Conservation (phyloP, 2,113 vertebrate genomes). For the Porphyrio hochstetteri region DNA sequence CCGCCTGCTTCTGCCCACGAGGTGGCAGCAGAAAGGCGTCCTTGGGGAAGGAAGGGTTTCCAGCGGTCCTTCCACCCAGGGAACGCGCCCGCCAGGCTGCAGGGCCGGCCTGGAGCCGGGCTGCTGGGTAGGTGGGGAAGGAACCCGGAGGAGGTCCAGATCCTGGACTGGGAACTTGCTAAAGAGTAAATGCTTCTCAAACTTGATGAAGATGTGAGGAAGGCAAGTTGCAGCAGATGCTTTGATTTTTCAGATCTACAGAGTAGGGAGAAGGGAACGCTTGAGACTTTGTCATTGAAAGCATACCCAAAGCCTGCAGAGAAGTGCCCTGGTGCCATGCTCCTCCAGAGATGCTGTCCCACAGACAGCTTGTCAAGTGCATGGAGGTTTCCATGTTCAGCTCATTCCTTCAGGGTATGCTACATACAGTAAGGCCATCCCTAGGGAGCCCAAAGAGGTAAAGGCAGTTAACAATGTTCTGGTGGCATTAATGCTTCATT, state of each 20-base stretch:
- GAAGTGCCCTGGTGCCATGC: not conserved
- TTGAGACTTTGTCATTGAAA: not conserved
- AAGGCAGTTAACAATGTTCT: not conserved
- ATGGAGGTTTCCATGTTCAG: not conserved
- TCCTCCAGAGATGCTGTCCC: not conserved
- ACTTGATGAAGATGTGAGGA: not conserved
- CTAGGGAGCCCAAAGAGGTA: not conserved
- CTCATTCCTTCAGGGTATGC: not conserved
- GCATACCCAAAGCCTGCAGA: not conserved
- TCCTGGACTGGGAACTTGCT: not conserved
- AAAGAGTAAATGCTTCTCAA: not conserved
- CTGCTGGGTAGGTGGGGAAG: not conserved
- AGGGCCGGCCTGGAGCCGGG: not conserved
- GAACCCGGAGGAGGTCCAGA: not conserved
- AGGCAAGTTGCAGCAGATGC: not conserved
- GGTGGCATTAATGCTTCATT: not conserved
- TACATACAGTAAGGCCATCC: not conserved
- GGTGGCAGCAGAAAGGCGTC: constrained; percentile 37
- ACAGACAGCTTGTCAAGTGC: fast-evolving
- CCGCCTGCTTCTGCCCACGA: not conserved
- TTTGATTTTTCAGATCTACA: not conserved
- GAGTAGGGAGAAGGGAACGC: not conserved
- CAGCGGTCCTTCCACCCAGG: fast-evolving
- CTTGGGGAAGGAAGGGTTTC: not conserved
- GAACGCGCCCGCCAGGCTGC: fast-evolving